These are phyloP conservation scores for Dynastes grantii DNA, from an alignment of 2,888 invertebrate species.

Conservation along the genomic window DNA sequence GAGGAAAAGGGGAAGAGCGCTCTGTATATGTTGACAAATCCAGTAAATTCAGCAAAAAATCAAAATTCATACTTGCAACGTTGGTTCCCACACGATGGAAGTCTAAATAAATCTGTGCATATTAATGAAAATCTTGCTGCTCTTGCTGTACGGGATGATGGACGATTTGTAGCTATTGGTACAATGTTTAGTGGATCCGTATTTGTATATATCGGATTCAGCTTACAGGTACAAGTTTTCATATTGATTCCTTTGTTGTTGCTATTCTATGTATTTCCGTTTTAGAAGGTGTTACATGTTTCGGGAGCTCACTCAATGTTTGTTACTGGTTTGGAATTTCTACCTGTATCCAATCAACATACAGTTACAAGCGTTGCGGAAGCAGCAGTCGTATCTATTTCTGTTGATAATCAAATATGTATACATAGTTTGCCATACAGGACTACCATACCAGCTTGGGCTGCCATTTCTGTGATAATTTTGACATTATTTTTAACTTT, in stretches of 20 bases:
- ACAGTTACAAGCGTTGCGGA: slow-evolving; percentile 83
- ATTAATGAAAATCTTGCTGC: slow-evolving; percentile 87
- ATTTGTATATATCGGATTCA: slow-evolving; percentile 92
- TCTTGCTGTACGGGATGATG: slow-evolving; percentile 91
- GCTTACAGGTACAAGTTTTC: slow-evolving; percentile 79
- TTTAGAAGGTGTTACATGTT: slow-evolving; percentile 86
- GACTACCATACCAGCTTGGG: slow-evolving; percentile 86
- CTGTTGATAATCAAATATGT: slow-evolving; percentile 94
- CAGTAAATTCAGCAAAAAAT: slow-evolving; percentile 80
- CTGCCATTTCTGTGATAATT: slow-evolving; percentile 83
- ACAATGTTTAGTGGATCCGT: slow-evolving; percentile 96
- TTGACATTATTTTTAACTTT: slow-evolving; percentile 86
- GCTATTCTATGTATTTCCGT: slow-evolving; percentile 49
- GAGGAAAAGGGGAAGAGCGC: slow-evolving; percentile 78
- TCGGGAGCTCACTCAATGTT: slow-evolving; percentile 94
- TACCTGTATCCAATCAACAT: slow-evolving; percentile 84
- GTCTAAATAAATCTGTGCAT: slow-evolving; percentile 73
- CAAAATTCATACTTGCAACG: slow-evolving; percentile 84
- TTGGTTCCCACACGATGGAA: slow-evolving; percentile 82
- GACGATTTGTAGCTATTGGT: slow-evolving; percentile 92
- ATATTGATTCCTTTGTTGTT: not conserved
- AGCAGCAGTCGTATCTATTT: slow-evolving; percentile 94
- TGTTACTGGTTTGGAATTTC: slow-evolving; percentile 95
- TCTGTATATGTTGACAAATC: slow-evolving; percentile 87
- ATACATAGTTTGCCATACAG: slow-evolving; percentile 89